Base-by-base conservation (phyloP, 2,888 invertebrate species). In the Priocnemis perturbator region DNA sequence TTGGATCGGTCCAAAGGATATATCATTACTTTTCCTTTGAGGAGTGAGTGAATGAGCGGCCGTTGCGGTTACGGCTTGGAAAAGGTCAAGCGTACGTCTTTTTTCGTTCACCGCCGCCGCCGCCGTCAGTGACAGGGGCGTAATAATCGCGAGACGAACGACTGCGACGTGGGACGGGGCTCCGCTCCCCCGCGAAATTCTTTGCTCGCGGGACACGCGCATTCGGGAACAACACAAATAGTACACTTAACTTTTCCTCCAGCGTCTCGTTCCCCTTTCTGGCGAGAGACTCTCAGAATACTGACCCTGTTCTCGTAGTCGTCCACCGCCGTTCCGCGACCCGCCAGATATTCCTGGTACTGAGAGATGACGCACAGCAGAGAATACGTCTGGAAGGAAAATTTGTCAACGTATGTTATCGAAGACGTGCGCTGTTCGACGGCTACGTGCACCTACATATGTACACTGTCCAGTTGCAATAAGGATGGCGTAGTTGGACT, bases 291-390 rank as follows among this genome's bases (percentile, higher is more conserved):
- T 77, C 72, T 80, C 68, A 71, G 69, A 69, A 73, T 76, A 87
- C 90, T 90, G 88, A 92, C 92, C 89, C 91, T 88, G 80, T 90
- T 87, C 87, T 92, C 92, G 86, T 91, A 91, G 82, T 94, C 93
- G 81, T 93, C 93, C 60, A 92, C 91, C 2, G 93, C 93, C 57
- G 94, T 93, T 20, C 95, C 95, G 60, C 94, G 91, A 4, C 95
- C 94, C 7, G 92, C 93, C 69, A 91, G 90, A 84, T 95, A 94
- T 85, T 95, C 95, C 89, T 96, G 96, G 85, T 95, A 96, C 88
- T 96, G 96, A 3, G 96, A 96, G 85, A 96, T 92, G 67, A 96
- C 96, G 90, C 96, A 96, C 67, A 96, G 91, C 88, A 96, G 90
- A 74, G 95, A 93, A 89, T 96, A 96, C 47, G 95, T 90, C 96